Conservation (phyloP, 2,888 invertebrate species). For the Beris chalybata region DNA sequence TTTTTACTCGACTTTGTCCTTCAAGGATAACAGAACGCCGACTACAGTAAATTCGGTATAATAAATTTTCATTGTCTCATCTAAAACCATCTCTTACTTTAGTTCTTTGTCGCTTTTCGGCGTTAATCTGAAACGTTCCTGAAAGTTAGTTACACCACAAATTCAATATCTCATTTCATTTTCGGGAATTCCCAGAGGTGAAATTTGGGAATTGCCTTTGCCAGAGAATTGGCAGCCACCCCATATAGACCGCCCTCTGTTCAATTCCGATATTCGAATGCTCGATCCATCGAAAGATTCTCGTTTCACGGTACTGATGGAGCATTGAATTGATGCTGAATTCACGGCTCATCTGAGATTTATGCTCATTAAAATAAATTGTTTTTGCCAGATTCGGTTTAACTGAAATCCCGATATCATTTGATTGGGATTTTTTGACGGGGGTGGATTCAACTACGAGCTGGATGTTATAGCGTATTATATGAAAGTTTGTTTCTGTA, state of each 20-base stretch:
- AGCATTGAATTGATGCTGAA: conserved; percentile 25
- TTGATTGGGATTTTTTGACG: too few species aligned
- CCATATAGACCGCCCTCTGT: too few species aligned
- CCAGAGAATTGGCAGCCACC: background rate
- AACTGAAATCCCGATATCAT: too few species aligned
- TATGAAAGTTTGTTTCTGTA: too few species aligned
- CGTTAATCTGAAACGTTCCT: background rate
- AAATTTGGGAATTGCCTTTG: conserved; percentile 28
- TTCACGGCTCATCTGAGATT: conserved; percentile 32
- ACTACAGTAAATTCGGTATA: background rate
- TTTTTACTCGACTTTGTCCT: background rate
- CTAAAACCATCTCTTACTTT: background rate
- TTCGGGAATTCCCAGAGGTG: conserved; percentile 22
- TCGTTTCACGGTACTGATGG: conserved; percentile 1
- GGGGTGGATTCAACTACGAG: too few species aligned
- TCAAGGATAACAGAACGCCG: background rate
- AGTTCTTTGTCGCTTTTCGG: background rate
- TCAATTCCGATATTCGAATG: background rate
- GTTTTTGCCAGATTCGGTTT: conserved; percentile 19
- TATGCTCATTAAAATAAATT: conserved; percentile 32
- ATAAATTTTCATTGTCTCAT: background rate
- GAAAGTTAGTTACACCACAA: conserved; percentile 19
- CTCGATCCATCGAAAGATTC: background rate
- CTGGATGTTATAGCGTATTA: too few species aligned
- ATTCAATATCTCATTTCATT: conserved; percentile 29